phyloP scores from a whole-genome alignment of 2,113 vertebrate genomes.

The Siniperca chuatsi region DNA sequence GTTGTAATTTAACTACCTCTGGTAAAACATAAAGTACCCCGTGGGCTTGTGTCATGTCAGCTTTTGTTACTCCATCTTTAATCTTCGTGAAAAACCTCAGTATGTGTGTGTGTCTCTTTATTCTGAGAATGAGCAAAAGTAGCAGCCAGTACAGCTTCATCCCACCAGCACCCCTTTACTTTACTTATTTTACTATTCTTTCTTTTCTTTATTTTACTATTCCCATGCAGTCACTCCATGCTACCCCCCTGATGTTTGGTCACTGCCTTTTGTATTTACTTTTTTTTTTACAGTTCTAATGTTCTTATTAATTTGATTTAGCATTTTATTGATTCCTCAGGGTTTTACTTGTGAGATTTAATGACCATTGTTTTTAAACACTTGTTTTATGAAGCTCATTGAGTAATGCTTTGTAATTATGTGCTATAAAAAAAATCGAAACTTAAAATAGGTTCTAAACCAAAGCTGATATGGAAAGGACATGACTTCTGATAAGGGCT shows the following conservation, averaged over 20 bases:
- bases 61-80: not conserved
- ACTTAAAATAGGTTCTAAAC: not conserved
- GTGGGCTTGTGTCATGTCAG: not conserved
- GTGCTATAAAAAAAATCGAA: not conserved
- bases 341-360: not conserved
- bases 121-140: not conserved
- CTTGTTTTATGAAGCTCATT: not conserved
- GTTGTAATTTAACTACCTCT: too few relatives aligned
- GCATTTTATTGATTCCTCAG: not conserved
- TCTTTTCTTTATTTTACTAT: not conserved
- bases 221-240: not conserved
- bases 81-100: not conserved
- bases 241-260: not conserved
- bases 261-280: not conserved
- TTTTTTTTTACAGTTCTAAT: not conserved
- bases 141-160: not conserved
- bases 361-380: not conserved
- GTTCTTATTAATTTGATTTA: not conserved
- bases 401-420: not conserved
- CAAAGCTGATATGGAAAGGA: not conserved
- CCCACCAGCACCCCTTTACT: not conserved
- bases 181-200: not conserved
- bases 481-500: not conserved
- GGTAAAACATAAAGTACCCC: not conserved
- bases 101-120: not conserved